Conservation (phyloP, 2,888 invertebrate species). For the Nyleta sp. region DNA sequence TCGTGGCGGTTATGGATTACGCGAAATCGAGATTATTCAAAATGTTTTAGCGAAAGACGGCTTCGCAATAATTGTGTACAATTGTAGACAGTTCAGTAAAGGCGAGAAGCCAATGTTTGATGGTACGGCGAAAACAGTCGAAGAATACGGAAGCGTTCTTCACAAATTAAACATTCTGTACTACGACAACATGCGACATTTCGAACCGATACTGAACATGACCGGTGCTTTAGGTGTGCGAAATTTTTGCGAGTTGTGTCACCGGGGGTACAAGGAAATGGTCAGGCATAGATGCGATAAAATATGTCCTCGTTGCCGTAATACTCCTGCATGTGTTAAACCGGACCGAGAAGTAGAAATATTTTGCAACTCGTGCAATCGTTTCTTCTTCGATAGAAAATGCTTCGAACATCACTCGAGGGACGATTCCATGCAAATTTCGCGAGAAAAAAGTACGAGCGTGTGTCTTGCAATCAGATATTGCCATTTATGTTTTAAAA, state of each 20-base stretch:
- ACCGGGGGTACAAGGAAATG: not conserved
- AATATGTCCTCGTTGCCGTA: not conserved
- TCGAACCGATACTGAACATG: not conserved
- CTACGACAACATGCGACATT: slow-evolving; percentile 2
- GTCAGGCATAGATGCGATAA: not conserved
- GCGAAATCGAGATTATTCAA: not conserved
- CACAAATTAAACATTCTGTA: slow-evolving; percentile 14
- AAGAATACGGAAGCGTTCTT: not conserved
- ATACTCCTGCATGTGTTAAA: not conserved
- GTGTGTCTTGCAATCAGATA: not conserved
- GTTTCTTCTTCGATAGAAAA: not conserved
- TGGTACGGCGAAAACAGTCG: not conserved
- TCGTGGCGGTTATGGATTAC: not conserved
- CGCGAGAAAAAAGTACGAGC: not conserved
- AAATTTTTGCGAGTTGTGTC: not conserved
- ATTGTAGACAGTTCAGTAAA: not conserved
- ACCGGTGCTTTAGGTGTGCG: not conserved
- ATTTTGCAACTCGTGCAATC: not conserved
- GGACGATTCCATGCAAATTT: not conserved
- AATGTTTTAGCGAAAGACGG: not conserved
- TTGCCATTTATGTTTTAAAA: not conserved
- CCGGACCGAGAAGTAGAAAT: not conserved
- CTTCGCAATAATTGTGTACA: not conserved
- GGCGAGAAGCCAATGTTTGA: not conserved
- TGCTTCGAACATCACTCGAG: not conserved